Evolutionary conservation across 2,113 vertebrate genomes (phyloP), one percentile per base, ranked within the genome.

Genomic region (Leptobrachium ailaonicum): DNA sequence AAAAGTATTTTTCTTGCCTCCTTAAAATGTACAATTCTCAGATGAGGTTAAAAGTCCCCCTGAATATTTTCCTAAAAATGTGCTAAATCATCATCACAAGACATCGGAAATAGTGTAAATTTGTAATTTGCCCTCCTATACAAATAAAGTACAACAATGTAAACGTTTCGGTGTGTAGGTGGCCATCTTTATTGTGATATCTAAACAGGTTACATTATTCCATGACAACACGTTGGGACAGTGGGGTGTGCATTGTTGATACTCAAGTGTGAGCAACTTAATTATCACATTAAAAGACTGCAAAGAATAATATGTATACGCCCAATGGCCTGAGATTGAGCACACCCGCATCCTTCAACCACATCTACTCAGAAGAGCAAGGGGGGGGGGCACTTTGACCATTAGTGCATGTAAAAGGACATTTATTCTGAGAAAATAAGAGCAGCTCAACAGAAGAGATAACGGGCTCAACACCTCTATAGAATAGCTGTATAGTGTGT

Each of bases 101-200:
- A 32, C 20, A 32, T 32, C 20, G 20, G 20, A 32, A 32, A 32
- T 32, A 32, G 20, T 32, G 20, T 32, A 32, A 32, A 32, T 32
- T 32, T 32, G 20, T 32, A 32, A 32, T 32, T 32, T 32, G 20
- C 20, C 20, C 20, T 32, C 20, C 20, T 32, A 32, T 32, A 32
- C 20, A 32, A 32, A 32, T 32, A 32, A 32, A 32, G 20, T 32
- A 32, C 20, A 32, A 32, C 20, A 32, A 32, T 32, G 20, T 32
- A 32, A 5, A 70, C 43, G 1, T 41, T 70, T n/a, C 67, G 62
- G 45, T 71, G 67, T 78, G 42, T 40, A 47, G 76, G 40, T 66
- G 69, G 60, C 69, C 70, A 79, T 72, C 69, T 79, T 79, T 79
- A 78, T 77, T 77, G 58, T 67, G 68, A 69, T 56, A 77, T 5